A percentile compares a stretch with the other conserved stretches of the same genome.
phyloP scores from a whole-genome alignment of 1,140 invertebrate species.

The Periplaneta americana region DNA sequence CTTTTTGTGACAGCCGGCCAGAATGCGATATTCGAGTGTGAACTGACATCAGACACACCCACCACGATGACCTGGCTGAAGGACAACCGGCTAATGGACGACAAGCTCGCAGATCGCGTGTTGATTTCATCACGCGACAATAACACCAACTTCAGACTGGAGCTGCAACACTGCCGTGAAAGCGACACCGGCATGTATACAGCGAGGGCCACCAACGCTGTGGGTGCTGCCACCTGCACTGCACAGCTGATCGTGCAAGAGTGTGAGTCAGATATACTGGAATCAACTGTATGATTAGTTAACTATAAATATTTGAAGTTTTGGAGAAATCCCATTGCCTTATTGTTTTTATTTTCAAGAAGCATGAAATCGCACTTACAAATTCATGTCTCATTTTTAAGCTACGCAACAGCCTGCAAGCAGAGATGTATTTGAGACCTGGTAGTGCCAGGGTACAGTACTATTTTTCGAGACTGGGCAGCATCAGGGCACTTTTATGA shows the following conservation, averaged over 20 bases:
- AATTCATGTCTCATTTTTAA: no score
- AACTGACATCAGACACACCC: conserved; percentile 52
- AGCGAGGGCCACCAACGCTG: conserved; percentile 76
- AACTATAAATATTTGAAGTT: no score
- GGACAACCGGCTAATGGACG: conserved; percentile 77
- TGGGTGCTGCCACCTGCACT: conserved; percentile 70
- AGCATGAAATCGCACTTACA: no score
- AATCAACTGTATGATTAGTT: no score
- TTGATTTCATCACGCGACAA: conserved; percentile 50
- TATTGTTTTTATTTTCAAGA: no score
- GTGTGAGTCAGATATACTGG: conserved; percentile 57
- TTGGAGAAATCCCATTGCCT: no score
- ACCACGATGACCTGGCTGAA: conserved; percentile 78
- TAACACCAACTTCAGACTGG: conserved; percentile 54
- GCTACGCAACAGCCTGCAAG: no score
- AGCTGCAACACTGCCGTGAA: conserved; percentile 73
- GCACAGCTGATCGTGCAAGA: conserved; percentile 79
- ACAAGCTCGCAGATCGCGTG: conserved; percentile 68
- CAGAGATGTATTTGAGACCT: no score
- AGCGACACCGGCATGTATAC: conserved; percentile 88
- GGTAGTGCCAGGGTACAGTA: no score
- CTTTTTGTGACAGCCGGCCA: conserved; percentile 65
- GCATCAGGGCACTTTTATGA: no score
- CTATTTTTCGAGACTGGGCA: no score
- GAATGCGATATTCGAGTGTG: conserved; percentile 76